Conservation (phyloP, 1,140 invertebrate species). For the Agrilus planipennis region DNA sequence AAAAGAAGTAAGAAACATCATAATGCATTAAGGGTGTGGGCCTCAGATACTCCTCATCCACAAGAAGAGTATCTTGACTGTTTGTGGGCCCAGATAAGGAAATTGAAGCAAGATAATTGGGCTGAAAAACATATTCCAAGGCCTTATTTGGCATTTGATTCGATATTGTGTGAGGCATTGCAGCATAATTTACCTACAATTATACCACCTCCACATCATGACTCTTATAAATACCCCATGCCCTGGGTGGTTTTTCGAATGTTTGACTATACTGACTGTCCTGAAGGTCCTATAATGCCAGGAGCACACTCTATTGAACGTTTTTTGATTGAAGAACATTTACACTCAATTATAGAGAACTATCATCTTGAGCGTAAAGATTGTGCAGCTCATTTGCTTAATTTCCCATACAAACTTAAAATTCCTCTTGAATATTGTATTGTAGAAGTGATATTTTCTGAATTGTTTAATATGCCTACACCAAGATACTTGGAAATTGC, state of each 20-base stretch:
- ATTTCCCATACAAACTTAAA: conserved; percentile 86
- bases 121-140: conserved; percentile 91
- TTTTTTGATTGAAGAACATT: conserved; percentile 95
- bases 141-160: conserved; percentile 93
- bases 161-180: conserved; percentile 85
- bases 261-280: conserved; percentile 99
- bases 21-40: conserved; percentile 85
- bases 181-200: conserved; percentile 90
- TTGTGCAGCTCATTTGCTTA: conserved; percentile 83
- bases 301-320: conserved; percentile 95
- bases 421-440: conserved; percentile 98
- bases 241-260: conserved; percentile 84
- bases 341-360: conserved; percentile 86
- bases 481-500: conserved; percentile 83
- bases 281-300: conserved; percentile 81
- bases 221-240: conserved; percentile 78
- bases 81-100: conserved; percentile 90
- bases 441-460: conserved; percentile 91
- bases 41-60: conserved; percentile 79
- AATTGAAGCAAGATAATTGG: conserved; percentile 91
- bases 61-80: conserved; percentile 99
- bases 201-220: conserved; percentile 81
- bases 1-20: conserved; percentile 88
- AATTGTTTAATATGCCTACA: conserved; percentile 86
- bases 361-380: conserved; percentile 85